Base-by-base conservation (phyloP, 1,140 invertebrate genomes). In the Telenomus remus region DNA sequence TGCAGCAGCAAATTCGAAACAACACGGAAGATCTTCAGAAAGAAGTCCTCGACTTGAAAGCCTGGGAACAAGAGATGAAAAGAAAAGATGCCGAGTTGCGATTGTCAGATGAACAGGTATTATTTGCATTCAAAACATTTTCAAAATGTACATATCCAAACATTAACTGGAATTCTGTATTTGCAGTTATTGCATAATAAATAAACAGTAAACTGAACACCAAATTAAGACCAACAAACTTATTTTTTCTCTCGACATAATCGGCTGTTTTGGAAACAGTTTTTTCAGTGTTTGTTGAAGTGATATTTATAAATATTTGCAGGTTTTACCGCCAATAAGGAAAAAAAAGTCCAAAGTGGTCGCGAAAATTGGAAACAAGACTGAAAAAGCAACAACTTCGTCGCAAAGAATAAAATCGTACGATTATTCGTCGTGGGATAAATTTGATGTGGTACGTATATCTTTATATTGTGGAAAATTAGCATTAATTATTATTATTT, bases 41-140 rank as follows among this genome's bases (percentile, higher is more conserved):
- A 60, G 95, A 92, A 82, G 89, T 94, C 66, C 90, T 91, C 63
- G 95, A 96, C 81, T 87, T 97, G 79, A 91, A 93, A 81, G 91
- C 89, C 80, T 97, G 95, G 96, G 94, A 96, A 83, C 88, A 90
- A 54, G 92, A 96, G 78, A 95, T 96, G 87, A 95, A 95, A 88
- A 89, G 89, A 68, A 95, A 95, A 88, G 95, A 97, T 71, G 84
- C 90, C 60, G 89, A 91, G 50, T 76, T 92, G 7, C 12, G 14
- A 33, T 19, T 37, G n/a, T n/a, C 47, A 6, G 44, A 42, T 10
- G 57, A 68, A 35, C 10, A 74, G 39, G 71, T 74, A 60, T 16
- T 12, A 39, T 35, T 42, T 39, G 3, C 43, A 44, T 44, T 44
- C 8, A 9, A 43, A 9, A 43, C 6, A 43, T 43, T 3, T 56